Base-by-base conservation (phyloP, 1,140 invertebrate species). In the Artemia franciscana region DNA sequence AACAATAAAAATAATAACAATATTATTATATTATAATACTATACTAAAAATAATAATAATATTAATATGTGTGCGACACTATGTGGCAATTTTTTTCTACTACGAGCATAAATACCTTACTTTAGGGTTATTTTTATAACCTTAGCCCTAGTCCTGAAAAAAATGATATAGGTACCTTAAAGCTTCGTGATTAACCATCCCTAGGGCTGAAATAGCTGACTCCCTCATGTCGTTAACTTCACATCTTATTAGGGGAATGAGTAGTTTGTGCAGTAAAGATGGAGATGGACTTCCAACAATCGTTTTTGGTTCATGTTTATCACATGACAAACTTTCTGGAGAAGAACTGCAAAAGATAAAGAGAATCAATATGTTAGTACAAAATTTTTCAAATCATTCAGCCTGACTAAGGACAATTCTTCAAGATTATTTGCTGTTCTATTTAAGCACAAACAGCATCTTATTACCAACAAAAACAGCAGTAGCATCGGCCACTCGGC, bases 221-320 rank as follows among this genome's bases (percentile, higher is more conserved):
- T 97, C 92, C 60, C 92, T 74, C 60, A 98, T 87, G 73, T 98
- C 93, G 2, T 80, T 79, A 26, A 85, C 83, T 71, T 99, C 95
- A 76, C 89, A 96, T 65, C 88, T 79, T 64, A 89, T 73, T 59
- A 94, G 75, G 4, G 91, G 91, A 59, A 93, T 84, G 5, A 93
- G 82, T 61, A 93, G 76, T 73, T 94, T 93, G 71, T 96, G 95
- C 2, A 97, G 75, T 21, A 84, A 84, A n/a, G 81, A 78, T 0
- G 88, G 87, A 27, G 85, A 83, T 23, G 83, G 80, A 65, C 76
- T 80, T 2, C 75, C 74, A 23, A 66, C 67, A 4, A 68, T 68
- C 21, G 69, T 69, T 56, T 66, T 39, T 9, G 23, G 70, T 65
- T 84, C 84, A 66, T 80, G 84, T 63, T 83, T 78, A 74, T 88